phyloP scores from a whole-genome alignment of 2,888 invertebrate genomes.

The Drosophila barbarae region DNA sequence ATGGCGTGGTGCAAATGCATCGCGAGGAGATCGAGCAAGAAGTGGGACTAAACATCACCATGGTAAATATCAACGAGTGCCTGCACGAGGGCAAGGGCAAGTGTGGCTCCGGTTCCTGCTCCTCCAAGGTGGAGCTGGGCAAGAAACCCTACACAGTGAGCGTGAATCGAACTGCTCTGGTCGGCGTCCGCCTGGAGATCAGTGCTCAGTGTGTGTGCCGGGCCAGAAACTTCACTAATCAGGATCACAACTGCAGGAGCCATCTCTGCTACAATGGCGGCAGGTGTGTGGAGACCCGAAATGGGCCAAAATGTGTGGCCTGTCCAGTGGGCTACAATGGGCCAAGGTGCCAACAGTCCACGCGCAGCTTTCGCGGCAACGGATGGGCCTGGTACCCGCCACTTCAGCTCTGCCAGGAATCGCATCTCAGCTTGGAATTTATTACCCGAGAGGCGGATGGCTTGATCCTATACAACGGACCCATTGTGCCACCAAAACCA shows the following conservation, averaged over 20 bases:
- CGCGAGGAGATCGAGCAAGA: constrained; percentile 94
- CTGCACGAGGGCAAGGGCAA: constrained; percentile 88
- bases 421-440: constrained; percentile 96
- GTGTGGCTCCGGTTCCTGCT: constrained; percentile 96
- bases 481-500: constrained; percentile 94
- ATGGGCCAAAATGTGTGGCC: constrained; percentile 89
- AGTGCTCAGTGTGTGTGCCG: constrained; percentile 95
- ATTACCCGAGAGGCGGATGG: constrained; percentile 94
- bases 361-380: constrained; percentile 94
- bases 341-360: constrained; percentile 97
- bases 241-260: constrained; percentile 91
- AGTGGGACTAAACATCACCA: constrained; percentile 95
- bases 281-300: constrained; percentile 93
- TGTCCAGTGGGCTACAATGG: constrained; percentile 96
- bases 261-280: constrained; percentile 97
- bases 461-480: constrained; percentile 96
- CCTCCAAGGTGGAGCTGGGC: constrained; percentile 90
- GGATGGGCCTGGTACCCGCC: constrained; percentile 99
- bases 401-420: constrained; percentile 95
- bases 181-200: constrained; percentile 95
- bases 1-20: constrained; percentile 95
- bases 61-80: constrained; percentile 98
- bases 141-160: constrained; percentile 95
- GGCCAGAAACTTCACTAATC: constrained; percentile 90
- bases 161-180: constrained; percentile 96